A percentile compares a stretch with the other conserved stretches of the same genome.
Evolutionary conservation across 1,140 invertebrate genomes (phyloP).

Genomic region (Nephila pilipes): DNA sequence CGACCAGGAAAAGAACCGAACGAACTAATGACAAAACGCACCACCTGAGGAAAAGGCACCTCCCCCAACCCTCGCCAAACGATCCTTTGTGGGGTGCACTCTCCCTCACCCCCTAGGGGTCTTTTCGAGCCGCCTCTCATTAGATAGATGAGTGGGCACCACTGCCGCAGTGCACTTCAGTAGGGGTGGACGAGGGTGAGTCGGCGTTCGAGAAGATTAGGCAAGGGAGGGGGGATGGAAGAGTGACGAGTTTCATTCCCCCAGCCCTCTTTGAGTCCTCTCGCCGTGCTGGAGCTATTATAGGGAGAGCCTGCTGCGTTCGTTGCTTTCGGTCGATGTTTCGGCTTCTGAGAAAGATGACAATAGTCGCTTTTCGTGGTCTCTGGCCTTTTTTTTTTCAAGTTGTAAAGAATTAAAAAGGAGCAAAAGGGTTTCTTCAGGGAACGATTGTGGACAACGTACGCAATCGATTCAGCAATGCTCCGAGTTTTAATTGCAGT

Average conservation of each 20-base stretch:
- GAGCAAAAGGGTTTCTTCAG: neutral
- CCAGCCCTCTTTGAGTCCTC: neutral
- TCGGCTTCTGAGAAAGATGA: neutral
- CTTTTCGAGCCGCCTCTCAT: constrained; percentile 65
- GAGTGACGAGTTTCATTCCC: neutral
- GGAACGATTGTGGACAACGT: too few relatives aligned
- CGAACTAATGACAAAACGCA: constrained; percentile 42
- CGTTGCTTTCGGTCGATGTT: constrained; percentile 16
- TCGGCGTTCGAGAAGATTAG: constrained; percentile 42
- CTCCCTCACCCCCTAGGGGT: neutral
- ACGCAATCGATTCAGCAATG: neutral
- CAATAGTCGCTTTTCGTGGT: neutral
- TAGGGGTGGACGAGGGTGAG: neutral
- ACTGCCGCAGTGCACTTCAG: constrained; percentile 50
- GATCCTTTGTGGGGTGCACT: constrained; percentile 43
- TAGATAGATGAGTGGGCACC: constrained; percentile 68
- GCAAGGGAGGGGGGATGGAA: neutral
- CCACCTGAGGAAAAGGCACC: constrained; percentile 45
- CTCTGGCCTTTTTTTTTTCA: neutral
- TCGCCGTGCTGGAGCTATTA: constrained; percentile 30
- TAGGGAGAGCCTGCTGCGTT: neutral
- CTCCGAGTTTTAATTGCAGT: neutral
- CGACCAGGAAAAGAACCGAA: constrained; percentile 34
- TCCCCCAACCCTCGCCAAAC: neutral
- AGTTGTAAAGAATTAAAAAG: neutral